These are phyloP conservation scores for Bombus waltoni DNA, from an alignment of 1,140 invertebrate genomes.

Conservation along the genomic window DNA sequence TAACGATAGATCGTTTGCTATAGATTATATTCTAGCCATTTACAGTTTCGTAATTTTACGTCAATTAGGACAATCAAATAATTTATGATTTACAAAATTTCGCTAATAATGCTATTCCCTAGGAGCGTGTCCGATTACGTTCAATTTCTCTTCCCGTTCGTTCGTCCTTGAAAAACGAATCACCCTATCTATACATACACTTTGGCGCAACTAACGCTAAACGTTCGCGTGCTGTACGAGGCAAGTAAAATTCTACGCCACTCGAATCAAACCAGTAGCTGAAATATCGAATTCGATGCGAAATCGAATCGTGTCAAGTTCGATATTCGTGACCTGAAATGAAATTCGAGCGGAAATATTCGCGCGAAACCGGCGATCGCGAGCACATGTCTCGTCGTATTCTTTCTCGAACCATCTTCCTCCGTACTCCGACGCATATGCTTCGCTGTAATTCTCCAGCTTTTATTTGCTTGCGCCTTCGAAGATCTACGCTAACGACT, in stretches of 20 bases:
- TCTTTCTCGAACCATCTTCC: no score
- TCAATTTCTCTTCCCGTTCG: not conserved
- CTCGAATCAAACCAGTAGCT: not conserved
- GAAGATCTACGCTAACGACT: slow-evolving; percentile 49
- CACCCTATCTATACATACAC: not conserved
- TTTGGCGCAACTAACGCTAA: slow-evolving; percentile 21
- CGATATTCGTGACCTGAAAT: not conserved
- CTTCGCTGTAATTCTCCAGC: not conserved
- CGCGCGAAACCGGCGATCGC: not conserved
- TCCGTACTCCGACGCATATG: not conserved
- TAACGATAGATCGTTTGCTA: not conserved
- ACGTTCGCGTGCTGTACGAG: slow-evolving; percentile 18
- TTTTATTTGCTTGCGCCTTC: no score
- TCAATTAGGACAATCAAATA: not conserved
- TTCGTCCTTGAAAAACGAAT: not conserved
- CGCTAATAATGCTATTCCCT: not conserved
- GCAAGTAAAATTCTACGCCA: slow-evolving; percentile 17
- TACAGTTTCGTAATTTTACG: not conserved
- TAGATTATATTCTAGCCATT: not conserved
- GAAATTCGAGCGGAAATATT: not conserved
- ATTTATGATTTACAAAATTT: not conserved
- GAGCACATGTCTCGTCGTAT: not conserved
- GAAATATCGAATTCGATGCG: slow-evolving; percentile 10
- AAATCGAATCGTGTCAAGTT: not conserved
- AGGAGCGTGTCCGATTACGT: not conserved